Base-by-base conservation (phyloP, 2,113 vertebrate genomes). In the Terrapene triunguis region DNA sequence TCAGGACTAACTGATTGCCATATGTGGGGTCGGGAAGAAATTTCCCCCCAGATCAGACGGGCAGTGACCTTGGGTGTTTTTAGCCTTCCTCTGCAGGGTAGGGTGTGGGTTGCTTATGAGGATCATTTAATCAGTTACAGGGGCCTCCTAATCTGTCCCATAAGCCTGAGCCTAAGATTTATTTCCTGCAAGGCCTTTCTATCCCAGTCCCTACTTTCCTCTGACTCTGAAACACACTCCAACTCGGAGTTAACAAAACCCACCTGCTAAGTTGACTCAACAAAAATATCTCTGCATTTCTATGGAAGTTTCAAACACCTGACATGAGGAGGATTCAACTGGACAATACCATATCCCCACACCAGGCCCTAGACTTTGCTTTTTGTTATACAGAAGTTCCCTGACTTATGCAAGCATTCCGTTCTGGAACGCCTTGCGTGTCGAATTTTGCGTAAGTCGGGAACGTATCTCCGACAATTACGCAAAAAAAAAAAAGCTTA, bases 331-430 rank as follows among this genome's bases (percentile, higher is more conserved):
- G 12, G 42, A 44, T 42, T 42, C 72, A 82, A n/a, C 8, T 10
- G 54, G 50, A 5, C 8, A 54, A 17, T n/a, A 1, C 38, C 51
- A 3, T 82, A n/a, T 94, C 35, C 79, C n/a, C 81, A 0, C 2
- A 54, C 13, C 4, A 92, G 80, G 10, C 35, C 50, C 32, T 44
- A 25, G 38, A 24, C 10, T 10, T 44, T 24, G 38, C 72, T 13
- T 25, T 25, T 25, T 25, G 38, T 13, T 25, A 44, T 76, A 50
- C 50, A 16, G 50, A 50, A 16, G 50, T 13, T 50, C 14, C 14
- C 50, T 14, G 50, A 50, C 4, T 50, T 48, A 48, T 48, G 48
- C 48, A 48, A 48, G 10, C 48, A 48, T 48, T 48, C 48, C 48
- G 10, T 48, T 50, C 50, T 13, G 13, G 50, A 50, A 50, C 50